Conservation (phyloP, 2,797 vertebrate genomes). For the Chloroceryle inda region DNA sequence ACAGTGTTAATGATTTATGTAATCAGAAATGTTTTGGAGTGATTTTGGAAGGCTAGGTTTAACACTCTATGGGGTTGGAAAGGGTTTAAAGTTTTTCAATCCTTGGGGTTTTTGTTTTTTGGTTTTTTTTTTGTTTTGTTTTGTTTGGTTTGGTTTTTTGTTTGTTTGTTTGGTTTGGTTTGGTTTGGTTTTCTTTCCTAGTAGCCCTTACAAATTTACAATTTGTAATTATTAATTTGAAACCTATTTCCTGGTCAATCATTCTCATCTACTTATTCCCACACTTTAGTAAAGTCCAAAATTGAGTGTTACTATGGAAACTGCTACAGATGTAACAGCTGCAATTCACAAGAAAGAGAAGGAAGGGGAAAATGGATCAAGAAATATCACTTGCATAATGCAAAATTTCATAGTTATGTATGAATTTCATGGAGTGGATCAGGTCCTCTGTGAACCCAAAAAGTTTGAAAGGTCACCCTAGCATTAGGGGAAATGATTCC, state of each 20-base stretch:
- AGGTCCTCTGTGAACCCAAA: conserved; percentile 16
- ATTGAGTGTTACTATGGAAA: conserved; percentile 76
- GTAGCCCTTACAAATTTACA: neutral
- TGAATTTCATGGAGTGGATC: neutral
- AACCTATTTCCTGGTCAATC: conserved; percentile 37
- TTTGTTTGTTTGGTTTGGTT: too few relatives aligned
- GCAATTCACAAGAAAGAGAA: conserved; percentile 56
- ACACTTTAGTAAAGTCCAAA: conserved; percentile 55
- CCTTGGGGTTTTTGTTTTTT: too few relatives aligned
- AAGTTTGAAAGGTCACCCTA: conserved; percentile 34
- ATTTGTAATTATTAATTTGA: conserved; percentile 40
- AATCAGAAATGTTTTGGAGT: neutral
- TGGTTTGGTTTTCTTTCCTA: too few relatives aligned
- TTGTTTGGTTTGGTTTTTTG: neutral
- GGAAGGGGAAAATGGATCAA: conserved; percentile 47
- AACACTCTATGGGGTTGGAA: neutral
- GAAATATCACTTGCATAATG: conserved; percentile 50
- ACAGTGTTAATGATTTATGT: neutral
- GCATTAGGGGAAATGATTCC: conserved; percentile 47
- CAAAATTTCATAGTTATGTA: conserved; percentile 29
- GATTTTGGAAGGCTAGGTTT: neutral
- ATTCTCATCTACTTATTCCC: conserved; percentile 8
- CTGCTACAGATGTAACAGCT: conserved; percentile 60
- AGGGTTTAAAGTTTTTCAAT: neutral
- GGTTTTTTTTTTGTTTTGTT: too few relatives aligned